A percentile compares a stretch with the other conserved stretches of the same genome.
Conservation (phyloP, 2,888 invertebrate genomes). For the Ophioninae sp. region DNA sequence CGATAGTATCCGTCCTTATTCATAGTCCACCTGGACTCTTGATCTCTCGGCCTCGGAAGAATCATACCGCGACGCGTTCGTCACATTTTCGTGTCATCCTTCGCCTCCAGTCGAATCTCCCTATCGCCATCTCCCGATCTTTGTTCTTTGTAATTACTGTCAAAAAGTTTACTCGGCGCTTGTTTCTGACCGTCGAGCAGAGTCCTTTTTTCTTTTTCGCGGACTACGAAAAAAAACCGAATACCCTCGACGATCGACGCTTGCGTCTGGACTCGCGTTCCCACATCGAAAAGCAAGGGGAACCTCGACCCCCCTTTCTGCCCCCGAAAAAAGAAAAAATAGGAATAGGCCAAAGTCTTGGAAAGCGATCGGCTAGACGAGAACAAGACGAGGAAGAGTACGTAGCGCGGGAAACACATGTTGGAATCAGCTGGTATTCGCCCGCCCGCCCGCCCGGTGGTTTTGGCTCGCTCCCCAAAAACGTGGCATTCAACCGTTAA, state of each 20-base stretch:
- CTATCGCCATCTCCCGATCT: conserved; percentile 24
- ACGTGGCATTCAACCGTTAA: conserved; percentile 75
- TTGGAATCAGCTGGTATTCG: conserved; percentile 78
- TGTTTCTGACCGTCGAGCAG: neutral
- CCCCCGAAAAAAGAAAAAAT: conserved; percentile 6
- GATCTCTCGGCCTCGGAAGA: conserved; percentile 18
- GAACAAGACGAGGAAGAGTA: conserved; percentile 62
- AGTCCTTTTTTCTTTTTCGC: neutral
- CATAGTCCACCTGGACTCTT: conserved; percentile 50
- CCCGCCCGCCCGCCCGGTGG: conserved; percentile 62
- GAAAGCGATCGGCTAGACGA: conserved; percentile 45
- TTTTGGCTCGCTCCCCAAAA: conserved; percentile 63
- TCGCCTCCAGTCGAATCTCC: neutral
- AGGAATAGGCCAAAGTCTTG: conserved; percentile 5
- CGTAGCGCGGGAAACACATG: conserved; percentile 78
- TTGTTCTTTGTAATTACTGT: conserved; percentile 18
- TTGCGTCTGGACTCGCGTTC: neutral
- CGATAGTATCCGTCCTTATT: conserved; percentile 55
- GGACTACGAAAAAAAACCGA: no score
- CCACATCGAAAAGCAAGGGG: conserved; percentile 24
- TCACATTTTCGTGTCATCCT: conserved; percentile 41
- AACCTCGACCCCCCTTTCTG: neutral
- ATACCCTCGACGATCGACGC: neutral
- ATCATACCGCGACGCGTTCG: conserved; percentile 4
- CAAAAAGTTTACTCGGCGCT: conserved; percentile 43